These are phyloP conservation scores for Rattus rattus DNA, from an alignment of 2,113 vertebrate genomes.

Conservation along the genomic window DNA sequence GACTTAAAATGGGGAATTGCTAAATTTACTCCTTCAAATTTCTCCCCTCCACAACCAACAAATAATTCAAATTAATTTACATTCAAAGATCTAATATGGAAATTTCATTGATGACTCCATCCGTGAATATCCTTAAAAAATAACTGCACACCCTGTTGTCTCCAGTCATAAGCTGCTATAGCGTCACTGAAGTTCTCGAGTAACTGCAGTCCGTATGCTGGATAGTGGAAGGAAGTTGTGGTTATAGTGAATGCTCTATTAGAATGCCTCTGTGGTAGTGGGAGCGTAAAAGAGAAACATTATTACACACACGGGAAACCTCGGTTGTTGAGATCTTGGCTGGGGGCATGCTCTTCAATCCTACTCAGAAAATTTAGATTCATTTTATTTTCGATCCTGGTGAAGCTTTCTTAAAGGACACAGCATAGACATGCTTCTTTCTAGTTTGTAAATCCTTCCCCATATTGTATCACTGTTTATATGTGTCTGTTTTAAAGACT, in stretches of 20 bases:
- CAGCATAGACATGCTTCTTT: neutral
- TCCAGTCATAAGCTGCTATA: neutral
- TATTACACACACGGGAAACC: neutral
- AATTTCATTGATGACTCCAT: neutral
- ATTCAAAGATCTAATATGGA: neutral
- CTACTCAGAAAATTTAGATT: neutral
- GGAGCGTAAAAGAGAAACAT: neutral
- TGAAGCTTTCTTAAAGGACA: neutral
- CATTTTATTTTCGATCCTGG: neutral
- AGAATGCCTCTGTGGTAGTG: neutral
- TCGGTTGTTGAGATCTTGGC: neutral
- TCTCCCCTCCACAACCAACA: neutral
- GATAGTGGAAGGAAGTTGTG: neutral
- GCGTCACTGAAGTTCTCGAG: neutral
- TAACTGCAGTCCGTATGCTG: neutral
- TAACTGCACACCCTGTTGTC: neutral
- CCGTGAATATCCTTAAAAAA: neutral
- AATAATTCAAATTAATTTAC: neutral
- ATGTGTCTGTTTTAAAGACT: neutral
- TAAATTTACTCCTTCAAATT: neutral
- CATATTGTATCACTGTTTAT: neutral
- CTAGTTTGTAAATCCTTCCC: neutral
- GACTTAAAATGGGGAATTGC: neutral
- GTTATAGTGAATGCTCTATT: neutral
- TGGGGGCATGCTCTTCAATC: neutral